phyloP scores from a whole-genome alignment of 2,113 vertebrate species.

The Aldabrachelys gigantea region DNA sequence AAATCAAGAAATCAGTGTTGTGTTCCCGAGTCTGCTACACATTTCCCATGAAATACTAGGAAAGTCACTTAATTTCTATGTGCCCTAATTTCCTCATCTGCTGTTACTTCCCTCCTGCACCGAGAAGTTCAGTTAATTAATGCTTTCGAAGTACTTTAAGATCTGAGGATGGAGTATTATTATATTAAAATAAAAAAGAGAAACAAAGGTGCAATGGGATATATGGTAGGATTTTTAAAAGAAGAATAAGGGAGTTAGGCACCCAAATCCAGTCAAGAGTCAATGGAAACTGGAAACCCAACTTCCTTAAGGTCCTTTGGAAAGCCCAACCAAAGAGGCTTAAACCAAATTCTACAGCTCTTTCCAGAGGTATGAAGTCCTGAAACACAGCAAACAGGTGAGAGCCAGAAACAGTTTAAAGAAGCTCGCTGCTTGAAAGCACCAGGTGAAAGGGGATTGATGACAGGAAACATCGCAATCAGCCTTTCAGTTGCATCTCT shows the following conservation, averaged over 20 bases:
- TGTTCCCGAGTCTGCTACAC: background rate
- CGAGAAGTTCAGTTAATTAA: background rate
- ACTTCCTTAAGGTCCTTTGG: background rate
- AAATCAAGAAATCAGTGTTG: background rate
- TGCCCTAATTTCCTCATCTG: background rate
- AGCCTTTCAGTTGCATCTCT: conserved; percentile 1
- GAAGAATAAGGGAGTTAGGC: background rate
- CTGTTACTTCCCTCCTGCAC: fast-evolving
- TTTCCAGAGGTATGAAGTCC: background rate
- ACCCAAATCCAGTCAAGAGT: background rate
- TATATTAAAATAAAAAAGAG: background rate
- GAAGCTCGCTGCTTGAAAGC: background rate
- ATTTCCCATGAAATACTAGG: background rate
- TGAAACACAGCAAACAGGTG: background rate
- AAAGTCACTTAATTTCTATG: background rate
- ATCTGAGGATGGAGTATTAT: background rate
- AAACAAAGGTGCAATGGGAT: background rate
- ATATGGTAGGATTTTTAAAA: background rate
- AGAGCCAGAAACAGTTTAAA: background rate
- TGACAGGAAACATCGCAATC: conserved; percentile 39
- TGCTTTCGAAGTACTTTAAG: background rate
- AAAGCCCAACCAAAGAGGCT: background rate
- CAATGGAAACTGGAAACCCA: background rate
- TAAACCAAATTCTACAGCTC: background rate
- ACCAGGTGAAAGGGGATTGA: background rate